phyloP scores from a whole-genome alignment of 2,888 invertebrate species.

The Eurytoma adleriae region DNA sequence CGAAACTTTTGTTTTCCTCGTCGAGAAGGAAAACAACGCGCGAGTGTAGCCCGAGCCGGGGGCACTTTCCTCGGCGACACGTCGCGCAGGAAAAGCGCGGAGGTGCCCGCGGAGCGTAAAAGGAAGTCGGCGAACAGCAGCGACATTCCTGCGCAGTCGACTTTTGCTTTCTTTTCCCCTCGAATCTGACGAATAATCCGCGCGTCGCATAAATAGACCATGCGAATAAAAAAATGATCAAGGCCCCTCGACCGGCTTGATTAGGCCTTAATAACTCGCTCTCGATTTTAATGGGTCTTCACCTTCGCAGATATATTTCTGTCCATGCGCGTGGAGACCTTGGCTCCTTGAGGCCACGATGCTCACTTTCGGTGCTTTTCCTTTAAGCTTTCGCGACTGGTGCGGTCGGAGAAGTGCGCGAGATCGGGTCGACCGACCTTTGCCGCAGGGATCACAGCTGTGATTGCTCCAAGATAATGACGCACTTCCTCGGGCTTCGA shows the following conservation, averaged over 20 bases:
- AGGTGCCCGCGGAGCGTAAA: conserved; percentile 10
- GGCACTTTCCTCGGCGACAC: neutral
- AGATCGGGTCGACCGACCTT: neutral
- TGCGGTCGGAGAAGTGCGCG: neutral
- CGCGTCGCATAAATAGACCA: conserved; percentile 13
- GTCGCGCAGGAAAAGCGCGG: neutral
- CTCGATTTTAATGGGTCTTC: conserved; percentile 42
- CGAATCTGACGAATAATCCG: conserved; percentile 15
- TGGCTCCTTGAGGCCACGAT: conserved; percentile 13
- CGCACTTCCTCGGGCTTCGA: too few species aligned
- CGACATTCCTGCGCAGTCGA: conserved; percentile 13
- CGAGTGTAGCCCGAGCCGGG: neutral
- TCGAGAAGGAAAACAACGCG: neutral
- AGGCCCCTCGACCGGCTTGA: conserved; percentile 11
- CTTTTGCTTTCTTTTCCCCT: conserved; percentile 30
- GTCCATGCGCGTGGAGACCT: conserved; percentile 11
- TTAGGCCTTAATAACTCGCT: conserved; percentile 39
- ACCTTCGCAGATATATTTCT: conserved; percentile 15
- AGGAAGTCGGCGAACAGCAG: conserved; percentile 30
- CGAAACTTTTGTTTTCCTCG: neutral
- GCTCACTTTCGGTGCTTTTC: conserved; percentile 17
- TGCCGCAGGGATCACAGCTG: too few species aligned
- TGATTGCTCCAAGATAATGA: too few species aligned
- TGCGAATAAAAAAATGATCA: conserved; percentile 10
- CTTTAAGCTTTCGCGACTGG: conserved; percentile 31